phyloP scores from a whole-genome alignment of 2,888 invertebrate genomes.

The Drosophila diplacantha region DNA sequence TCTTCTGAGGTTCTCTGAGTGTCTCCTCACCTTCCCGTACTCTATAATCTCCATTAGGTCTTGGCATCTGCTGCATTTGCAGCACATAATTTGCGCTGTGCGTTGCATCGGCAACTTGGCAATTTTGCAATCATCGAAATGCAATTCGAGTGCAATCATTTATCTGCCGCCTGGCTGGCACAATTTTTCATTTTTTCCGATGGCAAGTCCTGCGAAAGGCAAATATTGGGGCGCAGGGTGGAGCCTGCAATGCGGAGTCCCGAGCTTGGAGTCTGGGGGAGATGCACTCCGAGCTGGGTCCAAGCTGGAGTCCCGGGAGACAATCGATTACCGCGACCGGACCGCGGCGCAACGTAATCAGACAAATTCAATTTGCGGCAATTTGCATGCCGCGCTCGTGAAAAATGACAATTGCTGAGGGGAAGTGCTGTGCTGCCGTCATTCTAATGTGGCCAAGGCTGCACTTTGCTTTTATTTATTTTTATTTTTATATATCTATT shows the following conservation, averaged over 20 bases:
- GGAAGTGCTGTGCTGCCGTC: conserved; percentile 45
- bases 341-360: conserved; percentile 63
- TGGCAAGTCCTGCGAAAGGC: conserved; percentile 54
- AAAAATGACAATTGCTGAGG: conserved; percentile 62
- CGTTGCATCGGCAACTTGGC: conserved; percentile 50
- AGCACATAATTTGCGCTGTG: conserved; percentile 51
- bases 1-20: conserved; percentile 1
- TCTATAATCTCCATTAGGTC: conserved; percentile 62
- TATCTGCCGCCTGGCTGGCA: conserved; percentile 56
- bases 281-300: conserved; percentile 2
- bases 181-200: conserved; percentile 61
- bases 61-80: conserved; percentile 46
- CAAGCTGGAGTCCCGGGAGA: conserved; percentile 35
- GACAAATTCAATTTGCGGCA: conserved; percentile 71
- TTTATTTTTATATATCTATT: neutral
- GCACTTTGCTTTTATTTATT: conserved; percentile 18
- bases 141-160: conserved; percentile 73
- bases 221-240: conserved; percentile 61
- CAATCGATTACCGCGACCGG: conserved; percentile 58
- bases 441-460: conserved; percentile 59
- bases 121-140: conserved; percentile 71
- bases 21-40: conserved; percentile 16
- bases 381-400: conserved; percentile 64
- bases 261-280: conserved; percentile 8
- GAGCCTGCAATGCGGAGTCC: conserved; percentile 1